These are phyloP conservation scores for Eriosoma lanigerum DNA, from an alignment of 1,140 invertebrate species.

Conservation along the genomic window DNA sequence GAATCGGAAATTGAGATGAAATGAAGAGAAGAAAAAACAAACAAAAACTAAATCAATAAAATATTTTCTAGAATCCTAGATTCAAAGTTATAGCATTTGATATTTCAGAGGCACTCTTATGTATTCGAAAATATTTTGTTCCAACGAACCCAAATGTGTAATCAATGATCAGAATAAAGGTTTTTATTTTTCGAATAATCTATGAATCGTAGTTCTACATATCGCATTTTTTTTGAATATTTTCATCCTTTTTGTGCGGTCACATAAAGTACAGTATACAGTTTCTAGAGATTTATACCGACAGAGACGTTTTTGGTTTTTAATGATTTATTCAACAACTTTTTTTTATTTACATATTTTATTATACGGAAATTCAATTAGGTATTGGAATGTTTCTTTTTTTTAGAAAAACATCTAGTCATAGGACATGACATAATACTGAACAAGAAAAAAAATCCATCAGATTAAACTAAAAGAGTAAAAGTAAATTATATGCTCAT, in stretches of 20 bases:
- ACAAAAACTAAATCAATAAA: too few species aligned
- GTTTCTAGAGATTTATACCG: neutral
- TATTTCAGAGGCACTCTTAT: too few species aligned
- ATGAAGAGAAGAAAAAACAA: too few species aligned
- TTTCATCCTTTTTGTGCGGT: neutral
- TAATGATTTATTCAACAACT: slow-evolving; percentile 8
- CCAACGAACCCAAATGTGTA: neutral
- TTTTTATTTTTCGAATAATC: slow-evolving; percentile 25
- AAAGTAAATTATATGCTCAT: too few species aligned
- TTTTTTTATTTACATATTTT: neutral
- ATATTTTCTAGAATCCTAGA: too few species aligned
- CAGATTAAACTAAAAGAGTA: too few species aligned
- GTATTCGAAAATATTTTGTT: too few species aligned
- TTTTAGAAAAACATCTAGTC: neutral
- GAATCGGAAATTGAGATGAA: too few species aligned
- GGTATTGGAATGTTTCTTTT: neutral
- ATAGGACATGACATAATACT: neutral
- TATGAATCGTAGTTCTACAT: neutral
- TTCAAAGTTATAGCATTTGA: too few species aligned
- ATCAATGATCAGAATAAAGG: too few species aligned
- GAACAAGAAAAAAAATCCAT: neutral
- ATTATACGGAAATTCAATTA: neutral
- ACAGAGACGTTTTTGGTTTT: neutral
- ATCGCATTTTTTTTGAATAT: slow-evolving; percentile 4
- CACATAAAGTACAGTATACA: too few species aligned